A percentile compares a stretch with the other conserved stretches of the same genome.
Conservation (phyloP, 2,888 invertebrate genomes). For the Oligia fasciuncula region DNA sequence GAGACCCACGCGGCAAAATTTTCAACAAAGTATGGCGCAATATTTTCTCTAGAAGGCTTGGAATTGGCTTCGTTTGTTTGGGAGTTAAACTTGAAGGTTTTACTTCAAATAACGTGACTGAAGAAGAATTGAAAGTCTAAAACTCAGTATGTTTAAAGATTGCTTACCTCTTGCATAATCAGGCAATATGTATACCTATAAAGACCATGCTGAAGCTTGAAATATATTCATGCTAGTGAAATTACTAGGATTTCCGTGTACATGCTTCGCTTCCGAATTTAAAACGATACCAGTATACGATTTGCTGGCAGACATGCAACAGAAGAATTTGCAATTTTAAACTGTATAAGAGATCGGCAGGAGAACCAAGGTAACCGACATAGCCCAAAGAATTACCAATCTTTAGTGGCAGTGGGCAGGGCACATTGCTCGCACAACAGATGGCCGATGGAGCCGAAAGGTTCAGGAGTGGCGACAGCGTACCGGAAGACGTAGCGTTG, state of each 20-base stretch:
- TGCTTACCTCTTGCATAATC: slow-evolving; percentile 1
- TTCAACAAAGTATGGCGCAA: slow-evolving; percentile 46
- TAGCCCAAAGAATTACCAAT: too few relatives aligned
- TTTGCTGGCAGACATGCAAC: slow-evolving; percentile 46
- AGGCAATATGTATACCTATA: neutral
- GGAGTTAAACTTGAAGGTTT: slow-evolving; percentile 24
- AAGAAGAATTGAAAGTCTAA: slow-evolving; percentile 9
- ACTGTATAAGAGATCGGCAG: neutral
- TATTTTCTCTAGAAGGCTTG: slow-evolving; percentile 50
- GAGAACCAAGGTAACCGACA: too few relatives aligned
- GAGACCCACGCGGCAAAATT: slow-evolving; percentile 41
- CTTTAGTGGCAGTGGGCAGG: too few relatives aligned
- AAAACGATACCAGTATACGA: slow-evolving; percentile 41
- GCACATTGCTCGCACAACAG: too few relatives aligned
- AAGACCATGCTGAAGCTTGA: slow-evolving; percentile 5
- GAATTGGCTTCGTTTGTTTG: slow-evolving; percentile 34
- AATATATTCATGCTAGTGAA: slow-evolving; percentile 47
- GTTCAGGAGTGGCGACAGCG: too few relatives aligned
- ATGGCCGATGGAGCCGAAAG: too few relatives aligned
- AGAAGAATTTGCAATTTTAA: slow-evolving; percentile 34
- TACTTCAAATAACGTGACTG: slow-evolving; percentile 20
- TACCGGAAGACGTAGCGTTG: too few relatives aligned
- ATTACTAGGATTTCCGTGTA: slow-evolving; percentile 46
- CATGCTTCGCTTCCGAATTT: slow-evolving; percentile 41
- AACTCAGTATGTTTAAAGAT: slow-evolving; percentile 1